Base-by-base conservation (phyloP, 2,797 vertebrate species). In the Ctenosaura bakeri region DNA sequence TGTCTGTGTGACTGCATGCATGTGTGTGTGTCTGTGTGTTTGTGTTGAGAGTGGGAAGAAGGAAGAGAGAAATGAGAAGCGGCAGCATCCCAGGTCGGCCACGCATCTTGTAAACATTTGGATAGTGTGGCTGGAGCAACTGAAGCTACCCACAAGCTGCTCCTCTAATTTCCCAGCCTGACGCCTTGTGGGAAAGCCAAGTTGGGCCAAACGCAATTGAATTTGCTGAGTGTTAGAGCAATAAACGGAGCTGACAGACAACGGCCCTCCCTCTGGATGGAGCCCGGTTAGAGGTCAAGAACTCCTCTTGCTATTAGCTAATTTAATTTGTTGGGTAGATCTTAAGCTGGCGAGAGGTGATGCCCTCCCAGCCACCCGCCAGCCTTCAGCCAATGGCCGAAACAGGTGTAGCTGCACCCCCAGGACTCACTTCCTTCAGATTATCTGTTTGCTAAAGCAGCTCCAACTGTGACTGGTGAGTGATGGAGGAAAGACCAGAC, bases 291-390 rank as follows among this genome's bases (percentile, higher is more conserved):
- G 86, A 77, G 90, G 73, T 66, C 1, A 2, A 0, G 9, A n/a
- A 26, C 52, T 13, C n/a, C 38, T 62, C 79, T 83, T 52, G 22
- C 56, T 35, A 14, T 66, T 50, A 56, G 3, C 89, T 89, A 73
- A 88, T 84, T 84, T 84, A 88, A 88, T 90, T 78, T 46, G 80
- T 77, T 77, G 85, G 56, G 50, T 90, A 74, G 82, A 73, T 59
- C 50, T 54, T 80, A 10, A 0, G 29, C 29, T 59, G 82, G 81
- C 42, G 10, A 62, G 20, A 78, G 81, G 90, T 59, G 81, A 78
- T n/a, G 74, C 13, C 2, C 77, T 29, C 9, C 13, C 29, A 35
- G 71, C 64, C 66, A 64, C 64, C 83, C 13, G 16, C 77, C 52
- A 2, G 38, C 74, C 77, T 79, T n/a, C 54, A 64, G 66, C 14